Evolutionary conservation across 2,113 vertebrate genomes (phyloP).

Genomic region (Callocephalon fimbriatum): DNA sequence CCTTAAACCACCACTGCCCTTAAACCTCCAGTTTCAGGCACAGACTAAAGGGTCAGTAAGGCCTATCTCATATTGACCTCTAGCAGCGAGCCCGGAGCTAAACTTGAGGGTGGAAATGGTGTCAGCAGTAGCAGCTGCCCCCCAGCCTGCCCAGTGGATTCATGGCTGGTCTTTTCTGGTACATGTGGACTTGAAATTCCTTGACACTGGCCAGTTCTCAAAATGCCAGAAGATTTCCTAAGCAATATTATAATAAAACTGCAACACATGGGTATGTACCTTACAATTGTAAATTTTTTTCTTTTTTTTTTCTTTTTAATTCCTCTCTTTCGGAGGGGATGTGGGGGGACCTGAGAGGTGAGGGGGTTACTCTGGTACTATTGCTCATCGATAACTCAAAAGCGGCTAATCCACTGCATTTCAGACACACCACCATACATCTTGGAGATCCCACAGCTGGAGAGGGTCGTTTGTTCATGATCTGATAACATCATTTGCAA

Average conservation of each 20-base stretch:
- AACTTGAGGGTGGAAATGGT: neutral
- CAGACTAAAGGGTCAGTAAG: neutral
- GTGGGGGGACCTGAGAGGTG: neutral
- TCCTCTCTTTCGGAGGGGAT: neutral
- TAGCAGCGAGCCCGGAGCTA: accelerated
- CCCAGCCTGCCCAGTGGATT: neutral
- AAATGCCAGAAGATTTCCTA: neutral
- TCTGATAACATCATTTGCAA: neutral
- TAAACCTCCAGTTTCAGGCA: neutral
- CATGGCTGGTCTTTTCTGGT: accelerated
- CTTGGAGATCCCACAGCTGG: neutral
- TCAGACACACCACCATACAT: neutral
- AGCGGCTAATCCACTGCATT: neutral
- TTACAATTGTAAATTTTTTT: neutral
- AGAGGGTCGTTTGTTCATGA: neutral
- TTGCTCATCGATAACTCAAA: neutral
- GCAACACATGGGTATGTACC: neutral
- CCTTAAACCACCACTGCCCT: neutral
- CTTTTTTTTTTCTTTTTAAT: neutral
- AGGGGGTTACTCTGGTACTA: neutral
- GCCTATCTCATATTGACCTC: neutral
- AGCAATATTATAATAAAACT: neutral
- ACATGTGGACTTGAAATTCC: neutral
- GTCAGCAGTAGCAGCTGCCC: neutral
- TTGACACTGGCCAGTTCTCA: neutral